Evolutionary conservation across 2,797 vertebrate species (phyloP).

Genomic region (Hephaestus fuliginosus): DNA sequence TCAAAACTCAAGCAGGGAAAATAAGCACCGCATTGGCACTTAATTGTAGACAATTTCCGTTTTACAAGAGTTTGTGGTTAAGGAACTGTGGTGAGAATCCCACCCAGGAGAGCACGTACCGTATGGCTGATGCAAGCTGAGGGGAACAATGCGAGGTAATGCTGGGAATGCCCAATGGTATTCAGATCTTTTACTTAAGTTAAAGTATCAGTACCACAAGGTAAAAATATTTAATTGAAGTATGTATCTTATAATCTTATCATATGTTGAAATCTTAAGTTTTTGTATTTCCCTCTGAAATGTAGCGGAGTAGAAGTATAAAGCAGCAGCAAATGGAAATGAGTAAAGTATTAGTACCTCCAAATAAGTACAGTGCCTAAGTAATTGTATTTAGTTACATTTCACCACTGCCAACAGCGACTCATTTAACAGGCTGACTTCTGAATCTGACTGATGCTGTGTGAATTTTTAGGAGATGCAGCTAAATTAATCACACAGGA

Average conservation of each 20-base stretch:
- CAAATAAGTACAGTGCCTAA: background rate
- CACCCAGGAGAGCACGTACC: conserved; percentile 54
- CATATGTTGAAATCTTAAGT: background rate
- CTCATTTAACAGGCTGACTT: conserved; percentile 1
- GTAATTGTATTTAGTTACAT: background rate
- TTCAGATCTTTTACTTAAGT: background rate
- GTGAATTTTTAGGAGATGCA: conserved; percentile 31
- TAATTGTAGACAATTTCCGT: conserved; percentile 67
- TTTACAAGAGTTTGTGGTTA: conserved; percentile 75
- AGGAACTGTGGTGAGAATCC: conserved; percentile 55
- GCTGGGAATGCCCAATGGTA: conserved; percentile 15
- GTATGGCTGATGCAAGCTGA: conserved; percentile 12
- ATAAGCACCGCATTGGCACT: conserved; percentile 60
- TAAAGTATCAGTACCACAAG: background rate
- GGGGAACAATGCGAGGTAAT: conserved; percentile 5
- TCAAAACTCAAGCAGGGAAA: conserved; percentile 66
- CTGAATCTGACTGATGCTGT: conserved; percentile 22
- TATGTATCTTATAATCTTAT: background rate
- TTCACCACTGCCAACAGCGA: background rate
- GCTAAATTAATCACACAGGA: conserved; percentile 38
- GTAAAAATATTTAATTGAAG: background rate
- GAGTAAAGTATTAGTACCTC: background rate
- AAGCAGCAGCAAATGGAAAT: background rate
- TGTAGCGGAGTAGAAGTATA: too few species aligned
- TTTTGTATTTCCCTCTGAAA: background rate